phyloP scores from a whole-genome alignment of 2,113 vertebrate species.

The Ceyx melanurus region DNA sequence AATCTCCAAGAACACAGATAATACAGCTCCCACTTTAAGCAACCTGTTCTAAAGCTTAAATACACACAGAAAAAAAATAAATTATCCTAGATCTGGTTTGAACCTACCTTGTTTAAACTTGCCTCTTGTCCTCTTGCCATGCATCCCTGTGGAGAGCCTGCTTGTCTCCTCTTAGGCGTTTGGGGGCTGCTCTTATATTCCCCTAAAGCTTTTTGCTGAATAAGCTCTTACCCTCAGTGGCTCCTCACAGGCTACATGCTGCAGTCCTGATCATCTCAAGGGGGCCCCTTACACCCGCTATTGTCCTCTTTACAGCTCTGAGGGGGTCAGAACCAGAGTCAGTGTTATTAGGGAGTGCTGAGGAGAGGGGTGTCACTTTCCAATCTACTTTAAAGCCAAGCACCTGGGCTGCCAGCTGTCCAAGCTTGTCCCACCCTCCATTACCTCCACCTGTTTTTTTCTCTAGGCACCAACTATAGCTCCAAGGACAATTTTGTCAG shows the following conservation, averaged over 20 bases:
- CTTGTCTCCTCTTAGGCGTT: not conserved
- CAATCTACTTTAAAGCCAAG: not conserved
- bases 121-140: not conserved
- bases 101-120: not conserved
- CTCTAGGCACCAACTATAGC: accelerated
- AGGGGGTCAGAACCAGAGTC: not conserved
- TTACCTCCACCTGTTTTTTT: not conserved
- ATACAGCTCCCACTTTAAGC: not conserved
- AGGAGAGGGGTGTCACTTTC: accelerated
- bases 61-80: not conserved
- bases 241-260: accelerated
- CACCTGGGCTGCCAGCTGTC: not conserved
- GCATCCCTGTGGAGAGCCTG: accelerated
- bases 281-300: accelerated
- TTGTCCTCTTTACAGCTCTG: accelerated
- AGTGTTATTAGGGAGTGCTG: not conserved
- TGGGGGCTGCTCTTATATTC: not conserved
- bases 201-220: not conserved
- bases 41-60: not conserved
- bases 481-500: not conserved
- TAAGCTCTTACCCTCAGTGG: not conserved
- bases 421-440: accelerated
- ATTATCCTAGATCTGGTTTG: no score
- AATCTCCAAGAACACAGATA: not conserved
- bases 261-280: not conserved